Base-by-base conservation (phyloP, 2,888 invertebrate genomes). In the Xanthostigma xanthostigma region DNA sequence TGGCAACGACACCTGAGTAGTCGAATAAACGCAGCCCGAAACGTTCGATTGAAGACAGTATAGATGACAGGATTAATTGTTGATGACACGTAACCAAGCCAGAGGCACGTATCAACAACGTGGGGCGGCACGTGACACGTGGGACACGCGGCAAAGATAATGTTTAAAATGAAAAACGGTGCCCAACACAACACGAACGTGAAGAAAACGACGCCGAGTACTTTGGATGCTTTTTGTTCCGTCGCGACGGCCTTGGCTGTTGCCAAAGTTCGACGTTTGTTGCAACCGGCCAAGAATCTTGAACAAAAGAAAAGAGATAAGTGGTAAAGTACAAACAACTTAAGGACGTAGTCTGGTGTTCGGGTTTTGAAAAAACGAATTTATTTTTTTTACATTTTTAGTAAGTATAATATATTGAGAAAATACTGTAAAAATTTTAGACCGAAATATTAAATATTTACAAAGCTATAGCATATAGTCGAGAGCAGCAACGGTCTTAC, bases 151-250 rank as follows among this genome's bases (percentile, higher is more conserved):
- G 90, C 92, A 60, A 88, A 84, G 47, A 90, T 69, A 55, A 93
- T 86, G 65, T 93, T 93, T 50, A 90, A 73, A 46, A 88, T 73
- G 68, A 93, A 93, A 67, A 93, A 94, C 2, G 93, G 93, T 14
- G 89, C 82, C 93, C 93, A 93, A 63, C 92, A 92, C 9, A 92
- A 70, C 46, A 92, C 91, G 66, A 93, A 93, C 0, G 89, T 88
- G 68, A 89, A 89, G 71, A 94, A 94, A 0, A 93, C 92, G 40
- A 93, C 69, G 0, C 92, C 92, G 8, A 94, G 72, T 1, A 89
- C 91, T 69, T 94, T 93, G 48, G 92, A 91, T 2, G 95, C 95
- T 63, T 94, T 95, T 65, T 94, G 93, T 65, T 96, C 93, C 35
- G 85, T 86, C n/a, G 85, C 85, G 2, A 88, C 87, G 0, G 85